Evolutionary conservation across 1,140 invertebrate genomes (phyloP), one percentile per base, ranked within the genome.

Genomic region (Cepaea nemoralis): DNA sequence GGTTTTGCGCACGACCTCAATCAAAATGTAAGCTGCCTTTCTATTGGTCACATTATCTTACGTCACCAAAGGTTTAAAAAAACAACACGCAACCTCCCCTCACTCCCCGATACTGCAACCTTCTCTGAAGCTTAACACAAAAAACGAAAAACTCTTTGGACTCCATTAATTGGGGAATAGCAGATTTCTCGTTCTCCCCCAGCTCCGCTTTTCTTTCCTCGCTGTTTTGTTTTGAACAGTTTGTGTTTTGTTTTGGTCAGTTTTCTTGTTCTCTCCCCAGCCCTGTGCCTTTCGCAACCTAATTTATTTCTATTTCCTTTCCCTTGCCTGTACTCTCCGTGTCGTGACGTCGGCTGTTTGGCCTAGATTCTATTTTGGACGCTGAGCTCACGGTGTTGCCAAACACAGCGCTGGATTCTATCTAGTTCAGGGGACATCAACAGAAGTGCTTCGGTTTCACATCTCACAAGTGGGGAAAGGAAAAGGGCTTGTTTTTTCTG

Each of bases 371-470:
- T 73, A 73, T 73, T 73, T 73, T 42, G 40, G 70, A 40, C 10
- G 70, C 70, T 73, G 70, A 73, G 70, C 70, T 73, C 70, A 73
- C 45, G 37, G 12, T 73, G 70, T 73, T 73, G 70, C 70, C 70
- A 73, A 73, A 73, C 70, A 73, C 33, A 73, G 37, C 70, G 12
- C 50, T 5, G 12, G 2, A 24, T 55, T 55, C n/a, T n/a, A 55
- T 22, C 50, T 14, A 55, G 12, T n/a, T 55, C 12, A 24, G 3
- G 42, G 42, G 16, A 45, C 42, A 6, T 45, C 42, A 45, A 45
- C 6, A 16, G 16, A 45, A 45, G 42, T 6, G 16, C 16, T 45
- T 6, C 16, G 42, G 8, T 45, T 45, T 2, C 5, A 24, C 8
- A 55, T 55, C 50, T 14, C 8, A 3, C 14, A 14, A 14, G 50